These are phyloP conservation scores for Lithobates pipiens DNA, from an alignment of 2,797 vertebrate genomes.

Conservation along the genomic window DNA sequence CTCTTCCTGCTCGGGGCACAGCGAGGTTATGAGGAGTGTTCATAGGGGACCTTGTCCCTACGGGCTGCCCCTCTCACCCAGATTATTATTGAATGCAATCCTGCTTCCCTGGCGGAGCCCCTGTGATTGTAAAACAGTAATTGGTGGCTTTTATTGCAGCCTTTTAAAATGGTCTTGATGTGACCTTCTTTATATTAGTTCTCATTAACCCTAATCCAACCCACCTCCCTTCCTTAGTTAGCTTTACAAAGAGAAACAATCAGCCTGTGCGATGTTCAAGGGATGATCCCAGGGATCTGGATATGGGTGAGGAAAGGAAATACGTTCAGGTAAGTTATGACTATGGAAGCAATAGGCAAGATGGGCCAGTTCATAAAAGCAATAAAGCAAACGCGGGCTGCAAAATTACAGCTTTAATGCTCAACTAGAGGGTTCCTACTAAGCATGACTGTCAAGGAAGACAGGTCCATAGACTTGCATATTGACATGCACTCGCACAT, in stretches of 20 bases:
- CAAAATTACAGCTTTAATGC: slow-evolving; percentile 35
- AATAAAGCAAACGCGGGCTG: slow-evolving; percentile 35
- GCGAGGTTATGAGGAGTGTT: slow-evolving; percentile 11
- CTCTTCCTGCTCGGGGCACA: slow-evolving; percentile 26
- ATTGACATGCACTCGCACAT: too few relatives aligned
- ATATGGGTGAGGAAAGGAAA: too few relatives aligned
- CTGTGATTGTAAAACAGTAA: slow-evolving; percentile 24
- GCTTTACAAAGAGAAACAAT: too few relatives aligned
- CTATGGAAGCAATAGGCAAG: slow-evolving; percentile 41
- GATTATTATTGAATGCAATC: background rate
- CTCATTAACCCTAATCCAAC: background rate
- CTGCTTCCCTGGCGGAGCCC: background rate
- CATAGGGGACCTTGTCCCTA: background rate
- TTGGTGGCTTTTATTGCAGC: slow-evolving; percentile 33
- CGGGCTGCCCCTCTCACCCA: background rate
- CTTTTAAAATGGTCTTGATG: slow-evolving; percentile 1
- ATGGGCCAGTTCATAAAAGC: slow-evolving; percentile 48
- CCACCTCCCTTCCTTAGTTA: too few relatives aligned
- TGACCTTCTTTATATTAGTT: slow-evolving; percentile 13
- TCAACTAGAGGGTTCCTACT: slow-evolving; percentile 31
- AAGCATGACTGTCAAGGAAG: background rate
- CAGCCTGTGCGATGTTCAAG: too few relatives aligned
- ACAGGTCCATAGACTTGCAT: too few relatives aligned
- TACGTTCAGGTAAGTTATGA: background rate
- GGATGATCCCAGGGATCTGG: too few relatives aligned